These are phyloP conservation scores for Ptychadena robeensis DNA, from an alignment of 2,797 vertebrate species.

Conservation along the genomic window DNA sequence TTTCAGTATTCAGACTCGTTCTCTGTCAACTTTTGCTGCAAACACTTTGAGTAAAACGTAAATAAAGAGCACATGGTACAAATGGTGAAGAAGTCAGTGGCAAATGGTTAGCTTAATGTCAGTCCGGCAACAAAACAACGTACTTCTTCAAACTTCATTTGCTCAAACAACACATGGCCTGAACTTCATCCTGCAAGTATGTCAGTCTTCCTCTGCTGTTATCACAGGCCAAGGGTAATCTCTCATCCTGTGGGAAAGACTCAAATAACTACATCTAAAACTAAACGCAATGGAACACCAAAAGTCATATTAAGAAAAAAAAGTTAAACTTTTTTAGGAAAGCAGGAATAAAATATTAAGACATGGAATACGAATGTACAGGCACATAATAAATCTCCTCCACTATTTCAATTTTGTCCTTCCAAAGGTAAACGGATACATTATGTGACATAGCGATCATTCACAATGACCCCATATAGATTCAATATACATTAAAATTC, in stretches of 20 bases:
- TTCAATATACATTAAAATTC: too few species aligned
- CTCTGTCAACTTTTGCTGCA: not conserved
- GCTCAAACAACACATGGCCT: constrained; percentile 77
- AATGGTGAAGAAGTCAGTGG: constrained; percentile 22
- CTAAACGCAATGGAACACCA: not conserved
- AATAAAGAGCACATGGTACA: constrained; percentile 39
- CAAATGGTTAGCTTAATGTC: constrained; percentile 12
- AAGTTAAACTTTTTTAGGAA: not conserved
- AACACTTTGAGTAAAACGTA: not conserved
- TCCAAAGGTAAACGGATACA: too few species aligned
- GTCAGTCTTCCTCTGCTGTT: constrained; percentile 37
- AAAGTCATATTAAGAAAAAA: not conserved
- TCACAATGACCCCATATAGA: too few species aligned
- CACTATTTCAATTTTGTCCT: too few species aligned
- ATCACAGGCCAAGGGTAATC: constrained; percentile 7
- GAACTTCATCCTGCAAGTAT: constrained; percentile 67
- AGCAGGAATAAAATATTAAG: too few species aligned
- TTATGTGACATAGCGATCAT: too few species aligned
- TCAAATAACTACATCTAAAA: not conserved
- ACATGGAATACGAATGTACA: too few species aligned
- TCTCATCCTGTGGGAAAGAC: not conserved
- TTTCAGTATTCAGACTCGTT: not conserved
- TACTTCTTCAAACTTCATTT: constrained; percentile 47
- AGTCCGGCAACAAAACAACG: not conserved
- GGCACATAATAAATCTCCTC: too few species aligned